A percentile compares a stretch with the other conserved stretches of the same genome.
These are phyloP conservation scores for Pteruthius melanotis DNA, from an alignment of 2,113 vertebrate genomes.

Conservation along the genomic window DNA sequence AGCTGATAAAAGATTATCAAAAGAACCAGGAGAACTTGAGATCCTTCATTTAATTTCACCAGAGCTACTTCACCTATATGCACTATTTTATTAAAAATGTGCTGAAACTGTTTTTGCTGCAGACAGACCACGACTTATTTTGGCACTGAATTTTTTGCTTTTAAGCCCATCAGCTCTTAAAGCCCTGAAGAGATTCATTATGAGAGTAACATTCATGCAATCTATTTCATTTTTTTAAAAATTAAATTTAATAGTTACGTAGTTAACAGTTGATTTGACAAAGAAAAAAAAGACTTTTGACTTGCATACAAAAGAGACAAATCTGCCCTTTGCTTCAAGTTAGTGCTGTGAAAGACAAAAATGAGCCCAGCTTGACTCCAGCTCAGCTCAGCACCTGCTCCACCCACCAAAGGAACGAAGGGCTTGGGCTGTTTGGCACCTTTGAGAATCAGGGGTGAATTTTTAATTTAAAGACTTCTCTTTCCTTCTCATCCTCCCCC, in stretches of 20 bases:
- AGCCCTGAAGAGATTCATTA: neutral
- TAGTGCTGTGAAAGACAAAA: conserved; percentile 49
- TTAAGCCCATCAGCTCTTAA: neutral
- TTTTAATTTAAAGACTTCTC: conserved; percentile 64
- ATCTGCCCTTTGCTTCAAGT: conserved; percentile 20
- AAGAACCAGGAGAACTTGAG: conserved; percentile 26
- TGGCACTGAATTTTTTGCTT: neutral
- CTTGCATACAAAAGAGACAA: conserved; percentile 22
- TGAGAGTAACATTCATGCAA: neutral
- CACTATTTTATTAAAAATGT: neutral
- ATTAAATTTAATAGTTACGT: neutral
- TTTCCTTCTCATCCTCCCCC: conserved; percentile 46
- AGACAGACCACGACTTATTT: neutral
- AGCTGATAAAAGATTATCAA: conserved; percentile 35
- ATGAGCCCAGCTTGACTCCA: conserved; percentile 53
- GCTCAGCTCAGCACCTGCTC: conserved; percentile 55
- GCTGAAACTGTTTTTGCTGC: neutral
- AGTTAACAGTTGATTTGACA: conserved; percentile 15
- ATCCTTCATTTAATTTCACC: conserved; percentile 23
- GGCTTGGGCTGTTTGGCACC: conserved; percentile 53
- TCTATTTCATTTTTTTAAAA: neutral
- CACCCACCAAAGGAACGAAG: conserved; percentile 44
- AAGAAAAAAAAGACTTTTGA: neutral
- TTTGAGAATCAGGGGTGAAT: conserved; percentile 50
- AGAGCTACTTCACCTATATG: neutral